A percentile compares a stretch with the other conserved stretches of the same genome.
phyloP scores from a whole-genome alignment of 2,888 invertebrate species.

The Digitonthophagus gazella region DNA sequence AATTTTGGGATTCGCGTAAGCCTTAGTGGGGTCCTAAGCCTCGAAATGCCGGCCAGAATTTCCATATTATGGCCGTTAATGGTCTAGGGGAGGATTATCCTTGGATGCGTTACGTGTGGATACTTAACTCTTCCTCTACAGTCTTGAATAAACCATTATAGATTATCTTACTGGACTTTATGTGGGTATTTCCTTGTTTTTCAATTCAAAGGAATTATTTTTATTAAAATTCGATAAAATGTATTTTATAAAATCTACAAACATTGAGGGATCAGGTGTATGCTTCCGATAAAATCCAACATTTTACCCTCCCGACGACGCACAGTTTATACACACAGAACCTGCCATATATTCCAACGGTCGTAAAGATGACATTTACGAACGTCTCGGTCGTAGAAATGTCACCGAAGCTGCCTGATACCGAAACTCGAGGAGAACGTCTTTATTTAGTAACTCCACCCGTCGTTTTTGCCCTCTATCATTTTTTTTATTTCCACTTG shows the following conservation, averaged over 20 bases:
- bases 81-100: background rate
- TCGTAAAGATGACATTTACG: background rate
- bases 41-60: slow-evolving; percentile 12
- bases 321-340: background rate
- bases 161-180: no score
- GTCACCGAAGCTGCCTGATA: background rate
- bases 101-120: slow-evolving; percentile 4
- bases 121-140: slow-evolving; percentile 1
- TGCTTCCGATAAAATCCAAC: background rate
- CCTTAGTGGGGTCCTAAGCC: slow-evolving; percentile 39
- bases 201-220: no score
- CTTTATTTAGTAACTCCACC: background rate
- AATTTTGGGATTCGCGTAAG: slow-evolving; percentile 62
- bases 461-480: background rate
- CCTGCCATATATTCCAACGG: background rate
- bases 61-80: slow-evolving; percentile 8
- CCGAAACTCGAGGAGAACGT: background rate
- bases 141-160: no score
- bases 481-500: background rate
- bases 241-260: background rate
- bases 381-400: background rate
- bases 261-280: background rate
- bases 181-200: background rate
- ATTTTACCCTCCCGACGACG: background rate
- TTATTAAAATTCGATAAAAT: background rate